Evolutionary conservation across 1,140 invertebrate species (phyloP).

Genomic region (Pachypeltis micranthus): DNA sequence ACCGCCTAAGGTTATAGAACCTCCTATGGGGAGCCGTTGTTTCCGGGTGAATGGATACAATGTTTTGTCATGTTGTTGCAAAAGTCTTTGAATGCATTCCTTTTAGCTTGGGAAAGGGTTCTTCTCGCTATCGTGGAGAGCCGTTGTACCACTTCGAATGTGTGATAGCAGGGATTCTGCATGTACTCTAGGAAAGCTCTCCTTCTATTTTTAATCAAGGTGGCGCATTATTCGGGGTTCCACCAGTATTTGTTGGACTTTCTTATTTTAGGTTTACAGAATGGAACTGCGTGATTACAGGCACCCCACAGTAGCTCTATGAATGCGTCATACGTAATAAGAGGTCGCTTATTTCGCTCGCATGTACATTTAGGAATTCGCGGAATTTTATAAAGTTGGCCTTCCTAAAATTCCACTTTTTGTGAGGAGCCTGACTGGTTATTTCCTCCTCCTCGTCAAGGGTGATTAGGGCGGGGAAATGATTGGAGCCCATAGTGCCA

Average conservation of each 20-base stretch:
- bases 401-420: neutral
- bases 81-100: neutral
- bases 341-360: neutral
- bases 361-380: neutral
- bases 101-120: neutral
- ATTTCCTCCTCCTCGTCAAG: neutral
- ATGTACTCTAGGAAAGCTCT: neutral
- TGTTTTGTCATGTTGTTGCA: neutral
- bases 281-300: neutral
- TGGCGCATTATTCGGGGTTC: neutral
- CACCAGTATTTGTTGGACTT: neutral
- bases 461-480: neutral
- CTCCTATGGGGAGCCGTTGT: neutral
- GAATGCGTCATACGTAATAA: neutral
- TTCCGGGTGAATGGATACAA: neutral
- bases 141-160: neutral
- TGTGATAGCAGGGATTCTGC: neutral
- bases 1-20: neutral
- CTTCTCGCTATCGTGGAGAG: neutral
- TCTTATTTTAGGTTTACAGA: neutral
- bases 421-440: neutral
- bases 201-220: neutral
- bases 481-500: neutral
- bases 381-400: no score
- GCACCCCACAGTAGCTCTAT: neutral